phyloP scores from a whole-genome alignment of 2,113 vertebrate genomes.

The Stictonetta naevosa region DNA sequence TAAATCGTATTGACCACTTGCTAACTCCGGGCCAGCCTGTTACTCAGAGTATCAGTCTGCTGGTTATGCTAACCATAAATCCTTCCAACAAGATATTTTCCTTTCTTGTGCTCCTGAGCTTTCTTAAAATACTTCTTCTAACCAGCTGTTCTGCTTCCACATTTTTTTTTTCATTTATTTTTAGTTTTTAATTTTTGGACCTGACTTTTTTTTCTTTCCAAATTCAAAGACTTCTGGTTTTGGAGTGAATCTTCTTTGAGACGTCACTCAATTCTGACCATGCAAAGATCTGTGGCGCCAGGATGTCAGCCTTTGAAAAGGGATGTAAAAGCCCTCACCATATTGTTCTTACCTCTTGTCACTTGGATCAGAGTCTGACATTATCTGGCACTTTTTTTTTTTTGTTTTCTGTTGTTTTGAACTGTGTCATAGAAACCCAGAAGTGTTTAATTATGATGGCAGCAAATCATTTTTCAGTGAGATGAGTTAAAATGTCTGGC shows the following conservation, averaged over 20 bases:
- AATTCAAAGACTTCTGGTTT: background rate
- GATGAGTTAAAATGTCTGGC: slow-evolving; percentile 24
- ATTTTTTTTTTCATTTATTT: background rate
- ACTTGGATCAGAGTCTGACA: background rate
- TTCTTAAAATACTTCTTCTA: background rate
- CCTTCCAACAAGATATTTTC: background rate
- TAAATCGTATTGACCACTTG: background rate
- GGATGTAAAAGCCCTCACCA: background rate
- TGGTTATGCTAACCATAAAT: background rate
- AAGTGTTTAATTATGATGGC: slow-evolving; percentile 2
- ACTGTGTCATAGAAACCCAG: background rate
- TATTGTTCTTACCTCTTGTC: background rate
- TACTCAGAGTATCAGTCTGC: background rate
- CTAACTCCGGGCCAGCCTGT: background rate
- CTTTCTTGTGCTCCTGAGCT: background rate
- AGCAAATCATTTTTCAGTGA: slow-evolving; percentile 13
- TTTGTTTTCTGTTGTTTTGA: background rate
- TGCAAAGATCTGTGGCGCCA: background rate
- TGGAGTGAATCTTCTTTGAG: background rate
- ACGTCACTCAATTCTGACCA: background rate
- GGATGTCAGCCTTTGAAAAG: background rate
- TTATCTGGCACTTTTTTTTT: background rate
- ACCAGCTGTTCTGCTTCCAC: background rate
- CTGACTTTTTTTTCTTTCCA: background rate
- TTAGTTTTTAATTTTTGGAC: background rate